Percentiles rank a stretch among this genome's conserved stretches.
Conservation (phyloP, 2,888 invertebrate genomes). For the Magallana nippona region DNA sequence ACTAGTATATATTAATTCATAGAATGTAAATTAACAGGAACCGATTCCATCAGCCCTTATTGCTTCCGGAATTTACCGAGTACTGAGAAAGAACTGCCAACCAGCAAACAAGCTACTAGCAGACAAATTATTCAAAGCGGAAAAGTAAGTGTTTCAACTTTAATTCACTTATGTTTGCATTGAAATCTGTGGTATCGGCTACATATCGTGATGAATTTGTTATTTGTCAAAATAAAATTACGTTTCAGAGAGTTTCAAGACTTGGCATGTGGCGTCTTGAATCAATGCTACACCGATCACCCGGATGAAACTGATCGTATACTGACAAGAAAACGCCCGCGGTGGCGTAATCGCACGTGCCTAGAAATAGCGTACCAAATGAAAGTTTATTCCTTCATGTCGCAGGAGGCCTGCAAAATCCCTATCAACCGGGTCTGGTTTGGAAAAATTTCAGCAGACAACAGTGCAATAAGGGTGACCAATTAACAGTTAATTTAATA, state of each 20-base stretch:
- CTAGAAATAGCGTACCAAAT: constrained; percentile 32
- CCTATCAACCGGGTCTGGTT: constrained; percentile 19
- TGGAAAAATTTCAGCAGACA: constrained; percentile 16
- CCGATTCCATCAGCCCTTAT: constrained; percentile 32
- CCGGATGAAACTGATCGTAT: constrained; percentile 26
- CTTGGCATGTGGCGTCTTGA: constrained; percentile 14
- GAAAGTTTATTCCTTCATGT: constrained; percentile 32
- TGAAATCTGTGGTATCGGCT: background rate
- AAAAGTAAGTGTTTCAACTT: background rate
- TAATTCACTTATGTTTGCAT: background rate
- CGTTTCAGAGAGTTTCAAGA: constrained; percentile 9
- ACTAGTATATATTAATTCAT: too few relatives aligned
- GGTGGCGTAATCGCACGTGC: constrained; percentile 22
- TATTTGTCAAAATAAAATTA: background rate
- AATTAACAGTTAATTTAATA: background rate
- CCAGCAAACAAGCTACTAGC: constrained; percentile 3
- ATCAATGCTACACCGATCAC: constrained; percentile 14
- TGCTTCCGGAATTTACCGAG: constrained; percentile 21
- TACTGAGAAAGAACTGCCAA: background rate
- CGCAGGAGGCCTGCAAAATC: constrained; percentile 31
- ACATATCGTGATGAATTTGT: background rate
- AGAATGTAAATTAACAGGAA: background rate
- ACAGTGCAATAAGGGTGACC: constrained; percentile 23
- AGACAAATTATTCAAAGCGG: background rate
- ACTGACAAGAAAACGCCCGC: constrained; percentile 2